A percentile compares a stretch with the other conserved stretches of the same genome.
phyloP scores from a whole-genome alignment of 1,140 invertebrate species.

The Ridgeia piscesae region DNA sequence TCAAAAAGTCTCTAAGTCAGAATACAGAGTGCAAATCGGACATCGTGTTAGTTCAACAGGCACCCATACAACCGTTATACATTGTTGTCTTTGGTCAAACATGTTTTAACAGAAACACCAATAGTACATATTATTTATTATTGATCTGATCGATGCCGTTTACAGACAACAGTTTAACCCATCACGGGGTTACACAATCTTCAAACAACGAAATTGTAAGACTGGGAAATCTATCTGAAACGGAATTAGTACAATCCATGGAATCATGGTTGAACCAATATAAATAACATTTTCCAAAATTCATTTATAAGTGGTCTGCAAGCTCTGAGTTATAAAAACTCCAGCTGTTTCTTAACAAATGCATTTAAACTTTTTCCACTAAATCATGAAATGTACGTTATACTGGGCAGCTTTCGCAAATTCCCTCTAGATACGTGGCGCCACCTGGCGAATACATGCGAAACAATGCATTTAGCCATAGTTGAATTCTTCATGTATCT shows the following conservation, averaged over 20 bases:
- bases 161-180: background rate
- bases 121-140: background rate
- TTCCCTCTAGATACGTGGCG: background rate
- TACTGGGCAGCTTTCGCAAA: no score
- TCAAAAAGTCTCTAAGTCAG: no score
- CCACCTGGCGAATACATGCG: background rate
- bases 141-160: background rate
- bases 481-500: background rate
- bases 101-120: background rate
- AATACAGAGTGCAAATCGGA: no score
- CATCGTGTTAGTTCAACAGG: no score
- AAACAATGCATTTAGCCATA: background rate
- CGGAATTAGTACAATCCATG: background rate
- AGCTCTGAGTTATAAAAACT: no score
- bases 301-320: no score
- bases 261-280: background rate
- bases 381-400: no score
- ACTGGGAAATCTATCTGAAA: background rate
- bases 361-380: no score
- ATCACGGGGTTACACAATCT: background rate
- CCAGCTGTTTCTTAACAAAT: no score
- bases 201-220: background rate
- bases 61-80: no score
- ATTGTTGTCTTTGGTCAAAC: background rate
- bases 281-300: background rate